phyloP scores from a whole-genome alignment of 1,140 invertebrate genomes.

The Coptotermes formosanus region DNA sequence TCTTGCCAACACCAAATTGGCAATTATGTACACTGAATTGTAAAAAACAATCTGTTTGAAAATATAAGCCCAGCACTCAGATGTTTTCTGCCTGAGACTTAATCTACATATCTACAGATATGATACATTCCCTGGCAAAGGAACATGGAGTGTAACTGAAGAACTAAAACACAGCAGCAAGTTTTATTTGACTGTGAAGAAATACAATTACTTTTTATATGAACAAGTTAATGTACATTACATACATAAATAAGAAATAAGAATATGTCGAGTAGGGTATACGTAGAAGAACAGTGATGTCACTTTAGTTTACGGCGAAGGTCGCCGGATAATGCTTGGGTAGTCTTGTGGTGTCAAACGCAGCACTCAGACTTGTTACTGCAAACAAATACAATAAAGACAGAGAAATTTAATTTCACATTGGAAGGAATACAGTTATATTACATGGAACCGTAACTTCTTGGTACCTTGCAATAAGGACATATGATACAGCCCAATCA shows the following conservation, averaged over 20 bases:
- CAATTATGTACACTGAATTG: background rate
- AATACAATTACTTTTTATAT: background rate
- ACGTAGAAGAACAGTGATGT: background rate
- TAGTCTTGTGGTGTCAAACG: background rate
- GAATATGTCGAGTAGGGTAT: background rate
- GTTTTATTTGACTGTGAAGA: background rate
- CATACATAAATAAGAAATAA: no score
- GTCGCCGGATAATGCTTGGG: background rate
- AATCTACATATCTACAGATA: no score
- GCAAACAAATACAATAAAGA: background rate
- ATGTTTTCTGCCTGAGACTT: no score
- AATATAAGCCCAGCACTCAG: background rate
- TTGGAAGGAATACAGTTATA: background rate
- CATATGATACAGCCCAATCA: background rate
- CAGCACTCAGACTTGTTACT: background rate
- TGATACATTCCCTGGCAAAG: background rate
- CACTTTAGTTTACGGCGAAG: background rate
- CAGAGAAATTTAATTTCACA: background rate
- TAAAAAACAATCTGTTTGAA: background rate
- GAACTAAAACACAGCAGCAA: background rate
- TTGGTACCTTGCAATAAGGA: background rate
- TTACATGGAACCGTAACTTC: background rate
- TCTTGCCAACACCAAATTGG: no score
- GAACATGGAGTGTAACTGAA: background rate
- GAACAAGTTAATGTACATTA: background rate